Base-by-base conservation (phyloP, 53 echinoderm and acorn worm species). In the Patiria pectinifera region DNA sequence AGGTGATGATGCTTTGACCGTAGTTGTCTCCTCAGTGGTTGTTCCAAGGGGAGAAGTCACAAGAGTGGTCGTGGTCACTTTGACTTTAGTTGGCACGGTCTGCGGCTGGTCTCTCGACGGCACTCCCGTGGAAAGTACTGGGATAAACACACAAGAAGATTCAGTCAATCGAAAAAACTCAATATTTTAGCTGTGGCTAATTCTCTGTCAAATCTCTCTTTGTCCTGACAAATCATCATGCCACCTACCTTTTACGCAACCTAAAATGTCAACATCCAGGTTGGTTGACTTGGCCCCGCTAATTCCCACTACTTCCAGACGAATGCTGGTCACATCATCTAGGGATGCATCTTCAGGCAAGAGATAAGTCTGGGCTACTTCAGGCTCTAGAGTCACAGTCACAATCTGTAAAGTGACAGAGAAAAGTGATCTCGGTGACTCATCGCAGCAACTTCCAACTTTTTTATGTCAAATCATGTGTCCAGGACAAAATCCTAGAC, bases 11-110 rank as follows among this genome's bases (percentile, higher is more conserved):
- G 80, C 9, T 80, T 80, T 80, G 80, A 80, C 45, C 11, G 53
- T 81, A 45, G 81, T 81, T 81, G 81, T 48, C 19, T 81, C 81
- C 81, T 81, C 81, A 13, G 81, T 81, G 15, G 81, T 81, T 53
- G 81, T 81, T 5, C 81, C 81, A 19, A 81, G 19, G 19, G 81
- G 81, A 81, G 81, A 45, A 45, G 81, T 81, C 83, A 83, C 83
- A 58, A 83, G 45, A 61, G 44, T 83, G 22, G 58, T 83, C 18
- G 59, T 82, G 58, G 83, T 83, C 22, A 59, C 83, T 83, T 58
- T 83, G 59, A 83, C 83, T 82, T 82, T 82, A 53, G 59, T 82
- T 11, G 83, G 83, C 14, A 60, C 60, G 26, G 83, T 82, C 14
- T 25, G 22, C 59, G 59, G 83, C 83, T 82, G 25, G 58, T 58